Percentiles rank a stretch among this genome's conserved stretches.
These are phyloP conservation scores for Molorchus minor DNA, from an alignment of 2,888 invertebrate species.

Conservation along the genomic window DNA sequence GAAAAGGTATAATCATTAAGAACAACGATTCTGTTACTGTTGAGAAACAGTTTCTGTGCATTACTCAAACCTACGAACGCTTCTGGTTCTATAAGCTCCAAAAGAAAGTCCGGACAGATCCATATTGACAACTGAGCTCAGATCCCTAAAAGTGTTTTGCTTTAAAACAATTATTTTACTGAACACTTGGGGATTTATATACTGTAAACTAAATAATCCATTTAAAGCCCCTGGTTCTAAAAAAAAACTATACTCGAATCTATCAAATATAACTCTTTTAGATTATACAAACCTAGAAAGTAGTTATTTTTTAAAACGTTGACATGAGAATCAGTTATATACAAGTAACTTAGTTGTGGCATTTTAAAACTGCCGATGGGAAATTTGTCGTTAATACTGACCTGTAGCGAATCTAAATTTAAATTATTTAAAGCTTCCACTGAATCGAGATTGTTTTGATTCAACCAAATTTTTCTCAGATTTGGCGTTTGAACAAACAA, in stretches of 20 bases:
- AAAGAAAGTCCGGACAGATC: constrained; percentile 7
- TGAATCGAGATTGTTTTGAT: constrained; percentile 14
- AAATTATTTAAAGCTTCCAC: constrained; percentile 10
- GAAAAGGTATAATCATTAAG: not conserved
- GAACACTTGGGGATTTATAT: constrained; percentile 10
- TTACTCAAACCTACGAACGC: constrained; percentile 17
- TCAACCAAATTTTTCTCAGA: constrained; percentile 21
- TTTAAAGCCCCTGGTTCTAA: not conserved
- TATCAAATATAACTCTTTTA: constrained; percentile 10
- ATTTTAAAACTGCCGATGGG: not conserved
- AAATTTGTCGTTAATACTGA: constrained; percentile 4
- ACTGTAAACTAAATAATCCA: constrained; percentile 10
- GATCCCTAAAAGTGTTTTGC: constrained; percentile 9
- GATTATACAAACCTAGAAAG: constrained; percentile 1
- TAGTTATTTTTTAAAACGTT: not conserved
- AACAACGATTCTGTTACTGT: not conserved
- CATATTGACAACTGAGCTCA: constrained; percentile 7
- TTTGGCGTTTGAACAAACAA: not conserved
- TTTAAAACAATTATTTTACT: not conserved
- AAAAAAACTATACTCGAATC: constrained; percentile 3
- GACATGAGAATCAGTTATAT: constrained; percentile 19
- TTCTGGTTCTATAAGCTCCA: constrained; percentile 19
- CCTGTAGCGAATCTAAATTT: constrained; percentile 3
- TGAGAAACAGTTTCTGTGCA: not conserved
- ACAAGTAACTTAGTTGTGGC: constrained; percentile 6